Evolutionary conservation across 1,140 invertebrate species (phyloP), one percentile per base, ranked within the genome.

Genomic region (Parapsyche elsis): DNA sequence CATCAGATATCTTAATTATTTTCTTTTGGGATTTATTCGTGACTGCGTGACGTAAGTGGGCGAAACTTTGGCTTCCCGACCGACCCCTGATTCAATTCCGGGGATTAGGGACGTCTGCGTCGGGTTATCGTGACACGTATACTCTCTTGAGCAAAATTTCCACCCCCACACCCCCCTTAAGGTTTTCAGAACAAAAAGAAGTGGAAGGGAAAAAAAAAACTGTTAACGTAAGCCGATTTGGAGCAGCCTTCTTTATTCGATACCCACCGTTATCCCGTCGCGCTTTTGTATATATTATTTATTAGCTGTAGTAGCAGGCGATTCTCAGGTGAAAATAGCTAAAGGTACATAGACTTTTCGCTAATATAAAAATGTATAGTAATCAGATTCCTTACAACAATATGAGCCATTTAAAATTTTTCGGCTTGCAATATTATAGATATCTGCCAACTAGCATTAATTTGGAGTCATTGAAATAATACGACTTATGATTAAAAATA

Each of bases 1-100:
- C 75, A 64, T 77, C 75, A 64, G 75, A 77, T 77, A 77, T 77
- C 75, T 77, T 77, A 77, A 77, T 77, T 77, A 77, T 77, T 77
- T 77, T 77, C 75, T 77, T 64, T 77, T 38, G 53, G 75, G 75
- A 64, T 64, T 77, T 77, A 49, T 49, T 75, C 46, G 24, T 49
- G n/a, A 38, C 71, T 53, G 24, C n/a, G 16, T 9, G 57, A 19
- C 75, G 53, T 77, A 77, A 77, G 75, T 38, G 75, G 75, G 53
- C 14, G 57, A 49, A 77, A 77, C 24, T 77, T 64, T 59, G 75
- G 57, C 75, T 23, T 75, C 71, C 70, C 70, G 38, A 16, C 24
- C 64, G 64, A 57, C 73, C 73, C 59, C 49, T 77, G 75, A 77
- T 77, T 77, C 75, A 77, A 77, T 77, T 77, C 59, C 75, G 57